phyloP scores from a whole-genome alignment of 2,797 vertebrate genomes.

The Ctenochaetus hawaiiensis region DNA sequence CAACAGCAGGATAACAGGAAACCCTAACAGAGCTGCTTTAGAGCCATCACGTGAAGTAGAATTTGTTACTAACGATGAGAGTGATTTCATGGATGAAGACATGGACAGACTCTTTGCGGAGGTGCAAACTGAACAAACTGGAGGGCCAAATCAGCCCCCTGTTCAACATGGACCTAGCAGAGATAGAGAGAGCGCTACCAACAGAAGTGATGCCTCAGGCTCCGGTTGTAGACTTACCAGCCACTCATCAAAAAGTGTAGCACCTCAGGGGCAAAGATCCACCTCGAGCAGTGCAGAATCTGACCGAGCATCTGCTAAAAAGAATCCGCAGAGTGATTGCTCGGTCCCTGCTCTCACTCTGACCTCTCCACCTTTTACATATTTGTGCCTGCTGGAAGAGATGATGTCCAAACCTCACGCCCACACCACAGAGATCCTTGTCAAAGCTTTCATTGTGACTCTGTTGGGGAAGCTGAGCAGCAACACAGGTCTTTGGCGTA shows the following conservation, averaged over 20 bases:
- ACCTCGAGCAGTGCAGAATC: constrained; percentile 1
- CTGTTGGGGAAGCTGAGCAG: constrained; percentile 91
- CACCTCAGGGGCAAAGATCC: constrained; percentile 17
- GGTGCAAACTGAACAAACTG: too few relatives aligned
- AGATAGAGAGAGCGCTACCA: background rate
- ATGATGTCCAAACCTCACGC: constrained; percentile 59
- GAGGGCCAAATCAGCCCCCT: too few relatives aligned
- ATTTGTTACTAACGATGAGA: constrained; percentile 19
- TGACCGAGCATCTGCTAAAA: background rate
- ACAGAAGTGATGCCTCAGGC: constrained; percentile 2
- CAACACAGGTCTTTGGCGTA: constrained; percentile 86
- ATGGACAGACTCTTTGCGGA: constrained; percentile 50
- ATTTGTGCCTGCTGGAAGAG: constrained; percentile 87
- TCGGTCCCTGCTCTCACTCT: constrained; percentile 64
- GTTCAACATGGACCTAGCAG: constrained; percentile 3
- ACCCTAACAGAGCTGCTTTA: constrained; percentile 21
- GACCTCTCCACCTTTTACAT: constrained; percentile 88
- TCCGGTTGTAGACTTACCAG: constrained; percentile 5
- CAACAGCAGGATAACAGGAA: constrained; percentile 17
- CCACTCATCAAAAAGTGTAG: background rate
- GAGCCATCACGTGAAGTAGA: constrained; percentile 8
- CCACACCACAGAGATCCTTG: constrained; percentile 72
- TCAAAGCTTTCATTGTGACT: constrained; percentile 97
- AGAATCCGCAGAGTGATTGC: constrained; percentile 1
- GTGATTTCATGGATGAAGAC: constrained; percentile 71